Conservation (phyloP, 2,888 invertebrate genomes). For the Fabriciana adippe region DNA sequence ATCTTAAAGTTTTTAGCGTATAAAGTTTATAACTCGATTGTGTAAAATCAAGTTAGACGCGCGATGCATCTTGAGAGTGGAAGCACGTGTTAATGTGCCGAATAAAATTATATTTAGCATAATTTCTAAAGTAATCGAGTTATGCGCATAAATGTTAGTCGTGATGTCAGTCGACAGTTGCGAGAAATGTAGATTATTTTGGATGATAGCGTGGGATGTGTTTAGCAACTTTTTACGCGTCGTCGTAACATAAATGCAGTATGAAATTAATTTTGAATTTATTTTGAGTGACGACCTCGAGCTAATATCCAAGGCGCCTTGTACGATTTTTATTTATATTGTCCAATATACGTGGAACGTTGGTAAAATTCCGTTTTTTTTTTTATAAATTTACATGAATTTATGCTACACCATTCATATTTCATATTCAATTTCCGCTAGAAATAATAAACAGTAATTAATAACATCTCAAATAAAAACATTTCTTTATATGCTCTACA, state of each 20-base stretch:
- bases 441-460: no score
- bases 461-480: no score
- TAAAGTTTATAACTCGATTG: constrained; percentile 40
- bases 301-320: constrained; percentile 35
- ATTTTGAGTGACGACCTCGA: constrained; percentile 58
- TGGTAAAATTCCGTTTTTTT: background rate
- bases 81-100: constrained; percentile 23
- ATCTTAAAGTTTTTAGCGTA: constrained; percentile 38
- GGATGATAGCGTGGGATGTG: constrained; percentile 54
- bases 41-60: constrained; percentile 35
- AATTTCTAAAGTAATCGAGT: constrained; percentile 3
- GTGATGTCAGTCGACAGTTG: constrained; percentile 35
- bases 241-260: constrained; percentile 58
- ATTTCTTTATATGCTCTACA: no score
- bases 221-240: constrained; percentile 49
- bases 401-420: no score
- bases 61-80: constrained; percentile 27
- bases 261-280: constrained; percentile 56
- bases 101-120: background rate
- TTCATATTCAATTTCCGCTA: no score
- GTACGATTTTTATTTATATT: constrained; percentile 23
- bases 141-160: constrained; percentile 18
- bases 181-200: constrained; percentile 56
- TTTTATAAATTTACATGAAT: no score
- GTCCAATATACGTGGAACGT: constrained; percentile 4